Base-by-base conservation (phyloP, 2,113 vertebrate species). In the Dromas ardeola region DNA sequence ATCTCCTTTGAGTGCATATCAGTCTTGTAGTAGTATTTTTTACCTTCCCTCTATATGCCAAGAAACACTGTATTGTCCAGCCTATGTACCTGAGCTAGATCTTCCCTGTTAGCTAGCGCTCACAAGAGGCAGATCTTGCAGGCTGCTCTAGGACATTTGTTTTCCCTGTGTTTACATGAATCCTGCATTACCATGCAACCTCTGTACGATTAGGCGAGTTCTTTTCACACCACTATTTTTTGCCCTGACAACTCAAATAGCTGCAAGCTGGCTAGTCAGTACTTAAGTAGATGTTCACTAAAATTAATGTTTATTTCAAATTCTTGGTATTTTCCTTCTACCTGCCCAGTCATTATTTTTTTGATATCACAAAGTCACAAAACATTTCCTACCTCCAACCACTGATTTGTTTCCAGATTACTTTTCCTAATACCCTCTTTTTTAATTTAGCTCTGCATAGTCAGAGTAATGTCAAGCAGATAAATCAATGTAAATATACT, bases 361-460 rank as follows among this genome's bases (percentile, higher is more conserved):
- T 42, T 53, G 83, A 19, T 61, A 50, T 9, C 16, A 71, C 36
- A 42, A 83, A 86, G 34, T 63, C 50, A 74, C 11, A 62, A 42
- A 79, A 45, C 5, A 34, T 52, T 70, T 78, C 30, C 47, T 67
- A 32, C 15, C 42, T 92, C 32, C n/a, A 61, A 49, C 16, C 21
- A 81, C n/a, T 63, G 20, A n/a, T 73, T 70, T 66, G 5, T 94
- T 95, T 94, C 86, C 55, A 59, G 38, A 77, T 91, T 71, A 79
- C 18, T 84, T 70, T 85, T 84, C 14, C 50, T 63, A 63, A 74
- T 19, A 17, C 10, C 10, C 2, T 72, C 18, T 29, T 59, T 74
- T 82, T 49, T 18, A 76, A 47, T 70, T 86, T 27, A 89, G 15
- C 12, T 87, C 20, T 89, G 59, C 47, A 38, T 36, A 82, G 47